Conservation (phyloP, 2,888 invertebrate species). For the Sinopyrophorus schimmeli region DNA sequence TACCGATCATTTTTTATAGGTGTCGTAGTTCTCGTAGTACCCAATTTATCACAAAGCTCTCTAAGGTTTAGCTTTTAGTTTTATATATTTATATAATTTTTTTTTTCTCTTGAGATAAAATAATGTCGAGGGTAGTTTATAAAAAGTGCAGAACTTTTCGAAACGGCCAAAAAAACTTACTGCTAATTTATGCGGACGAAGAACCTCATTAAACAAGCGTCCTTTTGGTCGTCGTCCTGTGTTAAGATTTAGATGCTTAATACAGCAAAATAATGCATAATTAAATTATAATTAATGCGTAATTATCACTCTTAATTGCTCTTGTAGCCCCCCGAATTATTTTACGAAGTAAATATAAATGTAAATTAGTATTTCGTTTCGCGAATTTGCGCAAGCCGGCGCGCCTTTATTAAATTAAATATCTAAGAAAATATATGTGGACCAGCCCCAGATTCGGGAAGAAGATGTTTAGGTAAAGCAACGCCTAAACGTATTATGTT, state of each 20-base stretch:
- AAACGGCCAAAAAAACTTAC: too few species aligned
- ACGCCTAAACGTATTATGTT: too few species aligned
- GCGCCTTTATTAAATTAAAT: too few species aligned
- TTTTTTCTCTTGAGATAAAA: too few species aligned
- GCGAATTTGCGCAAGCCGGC: background rate
- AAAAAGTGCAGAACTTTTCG: too few species aligned
- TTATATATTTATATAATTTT: too few species aligned
- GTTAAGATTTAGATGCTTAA: constrained; percentile 22
- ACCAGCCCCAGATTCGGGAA: background rate
- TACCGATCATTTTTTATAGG: too few species aligned
- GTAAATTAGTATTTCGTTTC: constrained; percentile 7
- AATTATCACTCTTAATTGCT: constrained; percentile 17
- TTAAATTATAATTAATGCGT: constrained; percentile 24
- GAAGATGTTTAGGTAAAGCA: too few species aligned
- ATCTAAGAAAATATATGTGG: background rate
- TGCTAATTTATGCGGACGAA: constrained; percentile 44
- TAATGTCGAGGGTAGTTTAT: too few species aligned
- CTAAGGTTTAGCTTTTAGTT: too few species aligned
- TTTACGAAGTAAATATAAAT: constrained; percentile 13
- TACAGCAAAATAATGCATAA: constrained; percentile 24
- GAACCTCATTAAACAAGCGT: constrained; percentile 41
- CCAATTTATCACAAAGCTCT: too few species aligned
- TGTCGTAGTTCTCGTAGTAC: too few species aligned
- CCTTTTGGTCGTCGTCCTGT: constrained; percentile 31
- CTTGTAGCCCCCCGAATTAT: constrained; percentile 14